Base-by-base conservation (phyloP, 2,888 invertebrate genomes). In the Hyppa rectilinea region DNA sequence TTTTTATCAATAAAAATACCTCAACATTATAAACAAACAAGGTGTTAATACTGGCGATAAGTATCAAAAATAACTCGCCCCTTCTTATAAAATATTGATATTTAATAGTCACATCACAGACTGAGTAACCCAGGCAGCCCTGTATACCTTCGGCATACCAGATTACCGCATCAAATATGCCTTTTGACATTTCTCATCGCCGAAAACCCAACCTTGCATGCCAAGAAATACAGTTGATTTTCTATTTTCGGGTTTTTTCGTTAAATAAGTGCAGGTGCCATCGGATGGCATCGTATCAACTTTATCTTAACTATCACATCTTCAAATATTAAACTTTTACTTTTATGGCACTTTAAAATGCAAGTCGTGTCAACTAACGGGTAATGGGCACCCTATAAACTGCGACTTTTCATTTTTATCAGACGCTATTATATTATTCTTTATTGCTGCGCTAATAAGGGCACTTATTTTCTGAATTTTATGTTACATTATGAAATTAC, bases 321-420 rank as follows among this genome's bases (percentile, higher is more conserved):
- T 93, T 89, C 85, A 91, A 93, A 94, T 93, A 93, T 92, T 89
- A 92, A 92, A 95, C 93, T 95, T 93, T 95, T 96, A 94, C 94
- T 95, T 95, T 95, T 95, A 93, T 92, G 88, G 86, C 81, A 88
- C 85, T 90, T 94, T 94, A 92, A 93, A 93, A 93, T 92, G 90
- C 92, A 91, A 93, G 89, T 91, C 88, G 90, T 91, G 95, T 94
- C 89, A 90, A 83, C 87, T 91, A 91, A 92, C 92, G 91, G 91
- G 67, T 77, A 78, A 78, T 55, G 61, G 70, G 81, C 87, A 85
- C 85, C 75, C 78, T 83, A 87, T 88, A 87, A 86, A 87, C 45
- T 68, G 75, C 62, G 75, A 79, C 69, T 79, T 81, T 86, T 84
- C 59, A 73, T 84, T 87, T 87, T 86, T 84, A 82, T 86, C 78